Evolutionary conservation across 2,113 vertebrate genomes (phyloP), one percentile per base, ranked within the genome.

Genomic region (Callopanchax toddi): DNA sequence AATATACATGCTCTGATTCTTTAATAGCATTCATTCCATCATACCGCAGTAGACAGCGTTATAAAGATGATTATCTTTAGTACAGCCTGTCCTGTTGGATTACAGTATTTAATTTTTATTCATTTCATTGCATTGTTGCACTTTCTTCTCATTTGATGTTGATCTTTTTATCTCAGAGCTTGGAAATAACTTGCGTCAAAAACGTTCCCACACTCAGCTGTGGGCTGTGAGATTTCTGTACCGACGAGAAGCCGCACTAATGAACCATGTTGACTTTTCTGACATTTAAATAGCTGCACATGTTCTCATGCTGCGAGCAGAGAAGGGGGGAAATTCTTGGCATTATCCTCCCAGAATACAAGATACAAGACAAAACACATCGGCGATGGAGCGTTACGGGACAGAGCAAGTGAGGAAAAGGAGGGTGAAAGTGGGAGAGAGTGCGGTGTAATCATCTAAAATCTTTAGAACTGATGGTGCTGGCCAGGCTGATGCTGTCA

Each of bases 401-500:
- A 29, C n/a, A 6, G n/a, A n/a, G n/a, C n/a, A 43, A 25, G 23
- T 52, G 74, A 71, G 67, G 74, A 63, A 62, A 69, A 71, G 36
- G 32, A 78, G 68, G 46, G 44, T 45, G 48, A 73, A 43, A 25
- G 61, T 34, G 40, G 52, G 64, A 34, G 45, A 68, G 56, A 11
- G 11, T 37, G n/a, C n/a, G 40, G 25, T 20, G 67, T 75, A 83
- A 86, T 82, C 75, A 74, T 76, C 54, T 64, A 81, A 87, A 87
- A 89, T 90, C 89, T 12, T 76, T 90, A 59, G 46, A 44, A 37
- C 60, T 75, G 74, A 90, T 87, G 65, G 87, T 6, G 87, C 75
- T 34, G 49, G 23, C 52, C 55, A 2, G 60, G 59, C 67, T 66
- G 36, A 53, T 45, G 63, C 26, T 66, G 67, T 65, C 11, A 39